phyloP scores from a whole-genome alignment of 1,140 invertebrate genomes.

The Portunus trituberculatus region DNA sequence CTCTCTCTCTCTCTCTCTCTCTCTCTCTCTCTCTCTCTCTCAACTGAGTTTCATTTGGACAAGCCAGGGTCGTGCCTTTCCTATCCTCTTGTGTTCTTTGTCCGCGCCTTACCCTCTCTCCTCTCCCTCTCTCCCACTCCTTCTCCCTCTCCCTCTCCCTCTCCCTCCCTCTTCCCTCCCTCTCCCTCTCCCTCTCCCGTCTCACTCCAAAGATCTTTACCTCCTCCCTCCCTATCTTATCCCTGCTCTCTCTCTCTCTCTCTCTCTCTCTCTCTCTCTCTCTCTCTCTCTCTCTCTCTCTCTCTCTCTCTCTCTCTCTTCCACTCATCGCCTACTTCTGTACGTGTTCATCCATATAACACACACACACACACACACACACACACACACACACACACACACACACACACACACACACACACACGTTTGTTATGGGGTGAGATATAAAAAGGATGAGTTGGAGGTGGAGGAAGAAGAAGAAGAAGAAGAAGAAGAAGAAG shows the following conservation, averaged over 20 bases:
- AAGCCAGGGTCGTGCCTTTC: background rate
- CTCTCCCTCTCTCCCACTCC: background rate
- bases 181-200: background rate
- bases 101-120: background rate
- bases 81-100: slow-evolving; percentile 21
- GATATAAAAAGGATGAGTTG: background rate
- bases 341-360: background rate
- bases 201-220: too few relatives aligned
- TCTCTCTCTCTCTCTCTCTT: background rate
- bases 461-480: background rate
- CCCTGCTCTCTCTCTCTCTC: background rate
- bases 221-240: too few relatives aligned
- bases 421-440: too few relatives aligned
- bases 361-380: too few relatives aligned
- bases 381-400: too few relatives aligned
- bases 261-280: slow-evolving; percentile 11
- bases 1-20: slow-evolving; percentile 20
- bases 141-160: background rate
- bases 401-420: too few relatives aligned
- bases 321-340: background rate
- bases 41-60: background rate
- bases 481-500: background rate
- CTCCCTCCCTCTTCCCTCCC: background rate
- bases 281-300: background rate
- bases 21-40: background rate